These are phyloP conservation scores for Tetragonula clypearis DNA, from an alignment of 1,140 invertebrate species.

Conservation along the genomic window DNA sequence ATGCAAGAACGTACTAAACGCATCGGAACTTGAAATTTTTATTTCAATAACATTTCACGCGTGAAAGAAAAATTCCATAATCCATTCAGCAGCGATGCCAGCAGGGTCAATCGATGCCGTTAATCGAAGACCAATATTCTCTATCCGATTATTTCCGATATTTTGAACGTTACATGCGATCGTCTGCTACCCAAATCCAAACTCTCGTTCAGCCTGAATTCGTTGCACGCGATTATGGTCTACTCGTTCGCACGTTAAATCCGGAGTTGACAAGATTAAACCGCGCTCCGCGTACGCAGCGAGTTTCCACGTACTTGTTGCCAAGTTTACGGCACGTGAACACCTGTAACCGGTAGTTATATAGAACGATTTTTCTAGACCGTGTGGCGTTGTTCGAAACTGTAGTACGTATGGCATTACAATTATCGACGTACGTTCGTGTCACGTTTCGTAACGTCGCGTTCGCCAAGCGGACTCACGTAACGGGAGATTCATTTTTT, in stretches of 20 bases:
- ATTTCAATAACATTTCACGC: too few species aligned
- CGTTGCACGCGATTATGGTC: not conserved
- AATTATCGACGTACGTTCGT: not conserved
- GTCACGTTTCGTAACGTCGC: not conserved
- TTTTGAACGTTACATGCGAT: not conserved
- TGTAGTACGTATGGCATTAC: not conserved
- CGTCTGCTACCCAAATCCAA: not conserved
- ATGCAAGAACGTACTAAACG: too few species aligned
- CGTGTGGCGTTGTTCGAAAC: not conserved
- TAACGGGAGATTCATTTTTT: not conserved
- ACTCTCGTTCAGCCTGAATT: not conserved
- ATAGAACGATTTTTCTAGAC: not conserved
- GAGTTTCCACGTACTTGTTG: constrained; percentile 33
- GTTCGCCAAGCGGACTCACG: not conserved
- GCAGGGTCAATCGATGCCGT: not conserved
- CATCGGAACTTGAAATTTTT: too few species aligned
- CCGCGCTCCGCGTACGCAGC: not conserved
- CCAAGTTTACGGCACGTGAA: constrained; percentile 43
- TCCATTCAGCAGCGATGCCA: too few species aligned
- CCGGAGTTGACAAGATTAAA: constrained; percentile 50
- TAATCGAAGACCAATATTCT: not conserved
- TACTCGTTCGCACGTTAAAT: constrained; percentile 48
- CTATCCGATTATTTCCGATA: not conserved
- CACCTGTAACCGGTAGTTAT: constrained; percentile 24
- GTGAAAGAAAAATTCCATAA: too few species aligned